These are phyloP conservation scores for Galeruca laticollis DNA, from an alignment of 2,888 invertebrate species.

Conservation along the genomic window DNA sequence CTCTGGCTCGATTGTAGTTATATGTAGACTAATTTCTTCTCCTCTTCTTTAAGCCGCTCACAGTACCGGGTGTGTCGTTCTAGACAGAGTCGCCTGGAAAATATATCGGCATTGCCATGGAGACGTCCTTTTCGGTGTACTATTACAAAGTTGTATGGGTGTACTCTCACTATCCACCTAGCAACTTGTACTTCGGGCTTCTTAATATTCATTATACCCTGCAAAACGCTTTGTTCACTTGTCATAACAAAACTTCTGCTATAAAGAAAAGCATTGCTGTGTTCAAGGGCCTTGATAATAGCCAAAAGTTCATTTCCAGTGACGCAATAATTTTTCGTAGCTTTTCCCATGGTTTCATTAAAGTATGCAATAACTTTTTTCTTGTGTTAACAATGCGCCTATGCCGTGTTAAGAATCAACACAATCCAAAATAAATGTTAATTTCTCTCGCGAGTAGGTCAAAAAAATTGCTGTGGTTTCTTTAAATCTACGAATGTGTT, in stretches of 20 bases:
- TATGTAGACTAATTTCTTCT: too few species aligned
- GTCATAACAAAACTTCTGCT: slow-evolving; percentile 47
- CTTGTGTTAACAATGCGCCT: slow-evolving; percentile 34
- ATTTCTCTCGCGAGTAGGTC: too few species aligned
- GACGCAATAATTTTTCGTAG: slow-evolving; percentile 51
- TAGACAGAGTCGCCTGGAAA: too few species aligned
- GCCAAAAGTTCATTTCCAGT: slow-evolving; percentile 41
- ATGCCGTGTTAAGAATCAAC: slow-evolving; percentile 21
- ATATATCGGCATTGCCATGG: too few species aligned
- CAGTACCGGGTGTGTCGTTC: too few species aligned
- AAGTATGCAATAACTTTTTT: slow-evolving; percentile 49
- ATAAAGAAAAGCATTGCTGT: slow-evolving; percentile 56
- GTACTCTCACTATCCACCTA: too few species aligned
- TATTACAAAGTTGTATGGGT: too few species aligned
- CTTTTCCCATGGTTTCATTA: slow-evolving; percentile 43
- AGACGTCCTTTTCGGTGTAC: too few species aligned
- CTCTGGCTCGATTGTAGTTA: too few species aligned
- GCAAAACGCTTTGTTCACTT: slow-evolving; percentile 57
- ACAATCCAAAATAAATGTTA: slow-evolving; percentile 7
- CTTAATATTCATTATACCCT: slow-evolving; percentile 57
- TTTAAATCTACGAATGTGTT: too few species aligned
- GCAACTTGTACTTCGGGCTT: slow-evolving; percentile 59
- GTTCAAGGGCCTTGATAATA: slow-evolving; percentile 44
- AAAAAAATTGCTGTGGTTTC: too few species aligned
- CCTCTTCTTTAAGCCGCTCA: too few species aligned